Conservation (phyloP, 1,140 invertebrate species). For the Portunus trituberculatus region DNA sequence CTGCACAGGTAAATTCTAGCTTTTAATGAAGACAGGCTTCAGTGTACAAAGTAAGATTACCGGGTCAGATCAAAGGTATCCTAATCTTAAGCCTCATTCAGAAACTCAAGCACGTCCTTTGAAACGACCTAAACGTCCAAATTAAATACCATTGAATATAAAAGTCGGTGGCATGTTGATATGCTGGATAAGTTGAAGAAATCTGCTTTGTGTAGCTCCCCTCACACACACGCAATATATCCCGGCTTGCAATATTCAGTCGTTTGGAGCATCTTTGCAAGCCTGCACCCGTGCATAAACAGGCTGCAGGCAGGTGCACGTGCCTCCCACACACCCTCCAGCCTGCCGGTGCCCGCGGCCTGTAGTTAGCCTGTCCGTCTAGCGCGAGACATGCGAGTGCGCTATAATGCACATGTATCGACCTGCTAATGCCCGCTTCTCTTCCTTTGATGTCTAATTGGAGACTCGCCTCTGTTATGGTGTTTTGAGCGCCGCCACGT, state of each 20-base stretch:
- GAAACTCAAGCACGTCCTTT: neutral
- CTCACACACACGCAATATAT: neutral
- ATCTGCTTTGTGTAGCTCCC: neutral
- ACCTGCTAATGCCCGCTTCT: constrained; percentile 59
- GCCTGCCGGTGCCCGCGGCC: neutral
- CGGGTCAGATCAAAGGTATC: neutral
- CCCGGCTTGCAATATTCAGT: neutral
- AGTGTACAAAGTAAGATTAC: constrained; percentile 7
- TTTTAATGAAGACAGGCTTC: neutral
- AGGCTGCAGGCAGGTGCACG: neutral
- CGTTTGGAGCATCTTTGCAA: neutral
- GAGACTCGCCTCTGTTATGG: constrained; percentile 46
- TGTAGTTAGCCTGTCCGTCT: constrained; percentile 54
- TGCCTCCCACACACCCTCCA: neutral
- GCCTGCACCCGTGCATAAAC: neutral
- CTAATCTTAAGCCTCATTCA: constrained; percentile 12
- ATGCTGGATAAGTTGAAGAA: neutral
- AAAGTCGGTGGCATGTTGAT: neutral
- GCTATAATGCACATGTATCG: constrained; percentile 64
- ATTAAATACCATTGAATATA: constrained; percentile 13
- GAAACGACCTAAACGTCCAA: neutral
- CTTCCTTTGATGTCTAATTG: constrained; percentile 67
- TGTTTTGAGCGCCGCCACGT: constrained; percentile 59
- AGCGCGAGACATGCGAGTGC: constrained; percentile 49
- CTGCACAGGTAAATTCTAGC: neutral